Conservation (phyloP, 2,113 vertebrate genomes). For the Erpornis zantholeuca region DNA sequence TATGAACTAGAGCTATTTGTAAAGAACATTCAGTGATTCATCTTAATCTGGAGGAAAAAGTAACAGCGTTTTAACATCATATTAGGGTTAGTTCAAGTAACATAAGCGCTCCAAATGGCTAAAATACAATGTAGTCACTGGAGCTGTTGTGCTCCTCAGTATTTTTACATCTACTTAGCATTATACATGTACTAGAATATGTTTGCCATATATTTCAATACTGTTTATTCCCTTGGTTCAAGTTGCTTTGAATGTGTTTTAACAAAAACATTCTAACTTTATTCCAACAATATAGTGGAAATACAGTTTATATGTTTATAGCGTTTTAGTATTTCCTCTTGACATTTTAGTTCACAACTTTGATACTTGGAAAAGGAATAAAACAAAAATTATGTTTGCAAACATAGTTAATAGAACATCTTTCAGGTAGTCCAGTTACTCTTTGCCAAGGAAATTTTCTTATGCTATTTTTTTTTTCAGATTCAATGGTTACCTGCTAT, state of each 20-base stretch:
- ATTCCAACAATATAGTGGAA: background rate
- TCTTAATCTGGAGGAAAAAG: background rate
- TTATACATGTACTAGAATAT: background rate
- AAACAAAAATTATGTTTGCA: background rate
- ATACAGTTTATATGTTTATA: background rate
- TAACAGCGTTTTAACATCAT: background rate
- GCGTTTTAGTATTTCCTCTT: background rate
- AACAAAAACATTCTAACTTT: background rate
- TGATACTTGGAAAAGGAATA: background rate
- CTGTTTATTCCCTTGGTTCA: background rate
- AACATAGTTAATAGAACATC: background rate
- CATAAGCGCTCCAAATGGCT: background rate
- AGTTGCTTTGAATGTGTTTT: conserved; percentile 6
- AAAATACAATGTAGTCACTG: background rate
- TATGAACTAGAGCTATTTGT: background rate
- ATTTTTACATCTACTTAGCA: background rate
- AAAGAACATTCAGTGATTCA: background rate
- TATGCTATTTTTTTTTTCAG: background rate
- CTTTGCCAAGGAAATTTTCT: background rate
- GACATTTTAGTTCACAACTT: background rate
- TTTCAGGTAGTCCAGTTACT: background rate
- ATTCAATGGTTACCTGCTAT: background rate
- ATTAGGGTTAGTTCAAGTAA: background rate
- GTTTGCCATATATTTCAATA: background rate
- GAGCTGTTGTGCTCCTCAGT: background rate